Evolutionary conservation across 2,113 vertebrate species (phyloP).

Genomic region (Rynchops niger): DNA sequence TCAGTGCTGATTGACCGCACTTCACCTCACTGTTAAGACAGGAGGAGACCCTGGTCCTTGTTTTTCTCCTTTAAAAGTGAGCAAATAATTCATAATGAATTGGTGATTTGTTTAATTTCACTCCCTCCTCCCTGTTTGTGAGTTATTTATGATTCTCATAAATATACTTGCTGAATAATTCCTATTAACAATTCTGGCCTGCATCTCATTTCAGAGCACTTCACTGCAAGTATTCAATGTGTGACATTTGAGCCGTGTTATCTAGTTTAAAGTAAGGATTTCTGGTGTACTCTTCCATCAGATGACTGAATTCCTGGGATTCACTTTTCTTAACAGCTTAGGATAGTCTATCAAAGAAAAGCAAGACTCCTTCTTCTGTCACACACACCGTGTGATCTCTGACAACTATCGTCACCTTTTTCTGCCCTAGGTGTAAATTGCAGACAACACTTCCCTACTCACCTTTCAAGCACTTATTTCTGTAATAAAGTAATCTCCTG

Average conservation of each 20-base stretch:
- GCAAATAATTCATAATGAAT: conserved; percentile 11
- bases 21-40: background rate
- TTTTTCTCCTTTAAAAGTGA: background rate
- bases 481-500: background rate
- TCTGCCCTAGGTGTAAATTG: background rate
- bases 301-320: background rate
- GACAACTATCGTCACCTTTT: background rate
- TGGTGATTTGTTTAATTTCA: conserved; percentile 38
- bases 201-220: conserved; percentile 20
- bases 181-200: background rate
- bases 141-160: conserved; percentile 48
- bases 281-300: background rate
- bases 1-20: background rate
- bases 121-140: background rate
- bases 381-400: background rate
- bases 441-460: background rate
- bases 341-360: background rate
- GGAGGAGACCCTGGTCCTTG: background rate
- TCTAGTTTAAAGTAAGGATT: background rate
- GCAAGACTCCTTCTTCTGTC: background rate
- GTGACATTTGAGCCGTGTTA: conserved; percentile 5
- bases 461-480: background rate
- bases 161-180: background rate
- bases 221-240: background rate
- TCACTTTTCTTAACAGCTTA: background rate